Evolutionary conservation across 2,797 vertebrate genomes (phyloP), one percentile per base, ranked within the genome.

Genomic region (Trematomus bernacchii): DNA sequence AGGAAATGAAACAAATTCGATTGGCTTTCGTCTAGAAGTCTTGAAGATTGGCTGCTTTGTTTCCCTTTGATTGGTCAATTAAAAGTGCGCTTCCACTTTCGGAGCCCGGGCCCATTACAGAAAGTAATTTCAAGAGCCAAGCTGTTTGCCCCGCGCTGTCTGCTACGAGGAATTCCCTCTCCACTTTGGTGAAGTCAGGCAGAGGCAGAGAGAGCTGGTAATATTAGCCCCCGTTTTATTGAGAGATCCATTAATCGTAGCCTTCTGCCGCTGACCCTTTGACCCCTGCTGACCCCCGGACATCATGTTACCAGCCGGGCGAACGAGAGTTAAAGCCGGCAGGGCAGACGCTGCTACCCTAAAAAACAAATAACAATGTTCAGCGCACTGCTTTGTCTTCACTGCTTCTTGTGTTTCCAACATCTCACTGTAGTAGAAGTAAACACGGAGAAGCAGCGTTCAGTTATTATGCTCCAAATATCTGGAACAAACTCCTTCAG

Each of bases 231-330:
- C 78, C 73, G 59, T 91, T 95, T 94, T 95, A 95, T 94, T 94
- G 93, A 93, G 93, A 92, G 93, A 92, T 94, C 94, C 94, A 95
- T 95, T 95, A 95, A 95, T 95, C 86, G 85, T 47, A 92, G 93
- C 89, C 87, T 94, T 91, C 91, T 94, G 91, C 91, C 67, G 48
- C 82, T 93, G 94, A 96, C 92, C 94, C 82, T 71, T 73, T 94
- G 92, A 93, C 94, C 92, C 71, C 67, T 14, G 63, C 77, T 94
- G 93, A 96, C 94, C 95, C 87, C 79, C 73, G 83, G 88, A 95
- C 94, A 95, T 95, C 93, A 92, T 91, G 92, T 94, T 94, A 94
- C 93, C 76, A 78, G 67, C 40, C 48, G 18, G 60, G 64, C 73
- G 73, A 85, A 84, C 68, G 30, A 14, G 71, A 80, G 66, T 79